Evolutionary conservation across 2,797 vertebrate species (phyloP).

Genomic region (Etheostoma perlongum): DNA sequence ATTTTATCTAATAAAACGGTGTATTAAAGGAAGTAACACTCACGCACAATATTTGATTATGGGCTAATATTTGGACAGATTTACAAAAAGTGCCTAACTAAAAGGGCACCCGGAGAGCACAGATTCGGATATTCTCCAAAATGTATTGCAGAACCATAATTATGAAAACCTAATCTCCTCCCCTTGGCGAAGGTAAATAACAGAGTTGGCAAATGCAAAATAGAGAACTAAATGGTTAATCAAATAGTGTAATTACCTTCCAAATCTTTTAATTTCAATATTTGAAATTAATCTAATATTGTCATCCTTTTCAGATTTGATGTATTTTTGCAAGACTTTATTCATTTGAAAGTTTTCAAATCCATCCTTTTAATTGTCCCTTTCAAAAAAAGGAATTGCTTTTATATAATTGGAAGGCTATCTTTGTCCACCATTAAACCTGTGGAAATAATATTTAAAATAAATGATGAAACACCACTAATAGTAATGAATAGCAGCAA

Average conservation of each 20-base stretch:
- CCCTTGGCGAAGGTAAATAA: not conserved
- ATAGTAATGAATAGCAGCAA: not conserved
- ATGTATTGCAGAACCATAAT: too few species aligned
- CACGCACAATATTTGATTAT: not conserved
- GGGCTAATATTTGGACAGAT: not conserved
- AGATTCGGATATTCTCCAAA: too few species aligned
- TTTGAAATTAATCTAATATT: not conserved
- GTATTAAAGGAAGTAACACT: not conserved
- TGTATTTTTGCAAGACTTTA: too few species aligned
- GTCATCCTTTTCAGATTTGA: too few species aligned
- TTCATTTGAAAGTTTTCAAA: not conserved
- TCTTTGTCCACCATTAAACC: not conserved
- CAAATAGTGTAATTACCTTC: not conserved
- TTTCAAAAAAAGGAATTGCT: not conserved
- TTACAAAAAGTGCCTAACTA: not conserved
- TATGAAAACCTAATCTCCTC: too few species aligned
- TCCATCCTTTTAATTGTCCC: not conserved
- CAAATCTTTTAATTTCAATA: not conserved
- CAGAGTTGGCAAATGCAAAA: not conserved
- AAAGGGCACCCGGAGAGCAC: too few species aligned
- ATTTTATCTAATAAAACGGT: not conserved
- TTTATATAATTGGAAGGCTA: not conserved
- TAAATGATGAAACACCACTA: not conserved
- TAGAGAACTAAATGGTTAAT: not conserved
- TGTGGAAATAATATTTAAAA: not conserved